phyloP scores from a whole-genome alignment of 1,140 invertebrate genomes.

The Bactericera cockerelli region DNA sequence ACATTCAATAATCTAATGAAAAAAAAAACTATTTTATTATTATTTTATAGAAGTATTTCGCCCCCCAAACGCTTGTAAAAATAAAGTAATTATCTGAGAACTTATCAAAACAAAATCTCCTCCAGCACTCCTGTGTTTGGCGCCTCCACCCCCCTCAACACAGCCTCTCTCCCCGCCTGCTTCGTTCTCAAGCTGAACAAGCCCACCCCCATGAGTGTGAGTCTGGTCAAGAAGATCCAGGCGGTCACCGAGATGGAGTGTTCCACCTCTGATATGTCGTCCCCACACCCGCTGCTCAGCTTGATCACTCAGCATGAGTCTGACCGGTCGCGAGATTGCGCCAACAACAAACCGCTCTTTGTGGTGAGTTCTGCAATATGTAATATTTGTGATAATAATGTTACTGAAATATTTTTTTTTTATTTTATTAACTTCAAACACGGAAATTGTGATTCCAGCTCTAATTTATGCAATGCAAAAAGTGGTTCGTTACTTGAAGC shows the following conservation, averaged over 20 bases:
- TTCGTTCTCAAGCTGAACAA: conserved; percentile 77
- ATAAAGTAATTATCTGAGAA: no score
- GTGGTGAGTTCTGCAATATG: conserved; percentile 12
- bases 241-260: conserved; percentile 41
- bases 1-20: no score
- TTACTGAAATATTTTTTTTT: no score
- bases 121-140: conserved; percentile 58
- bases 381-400: no score
- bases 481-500: no score
- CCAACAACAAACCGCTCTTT: conserved; percentile 27
- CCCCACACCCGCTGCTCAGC: conserved; percentile 50
- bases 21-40: no score
- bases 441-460: no score
- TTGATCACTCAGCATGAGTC: conserved; percentile 58
- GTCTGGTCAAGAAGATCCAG: conserved; percentile 53
- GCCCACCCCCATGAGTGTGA: conserved; percentile 68
- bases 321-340: conserved; percentile 43
- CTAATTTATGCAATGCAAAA: no score
- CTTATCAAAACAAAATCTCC: no score
- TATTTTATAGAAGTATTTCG: no score
- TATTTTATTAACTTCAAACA: no score
- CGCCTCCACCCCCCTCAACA: conserved; percentile 62
- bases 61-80: no score
- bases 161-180: conserved; percentile 70
- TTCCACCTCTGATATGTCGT: conserved; percentile 35